Base-by-base conservation (phyloP, 2,888 invertebrate genomes). In the Scaptomyza cyrtandrae region DNA sequence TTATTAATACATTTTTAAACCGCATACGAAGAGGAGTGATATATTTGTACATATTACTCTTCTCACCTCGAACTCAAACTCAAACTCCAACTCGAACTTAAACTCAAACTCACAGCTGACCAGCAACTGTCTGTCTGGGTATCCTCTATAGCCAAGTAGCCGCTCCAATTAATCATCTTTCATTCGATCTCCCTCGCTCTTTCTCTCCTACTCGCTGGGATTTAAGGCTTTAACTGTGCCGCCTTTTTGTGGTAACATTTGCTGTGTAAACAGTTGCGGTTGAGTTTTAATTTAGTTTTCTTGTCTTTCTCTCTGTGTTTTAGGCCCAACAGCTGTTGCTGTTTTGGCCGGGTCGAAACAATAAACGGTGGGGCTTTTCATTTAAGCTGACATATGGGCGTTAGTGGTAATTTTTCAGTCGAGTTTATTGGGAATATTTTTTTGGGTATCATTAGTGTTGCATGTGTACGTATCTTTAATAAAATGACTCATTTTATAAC, bases 201-300 rank as follows among this genome's bases (percentile, higher is more conserved):
- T 33, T 24, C 63, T 14, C 37, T 29, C 2, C 10, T 10, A n/a
- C 37, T 45, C 33, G 63, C 65, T 39, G 85, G 78, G 86, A 80
- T 74, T 81, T 65, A 50, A 48, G 57, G 65, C 73, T 61, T 70
- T 67, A 59, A 54, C 50, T 48, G 29, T 50, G 83, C 79, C 71
- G 78, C 85, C 76, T 57, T 71, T 84, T 84, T 73, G 85, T 72
- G 85, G 87, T 68, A 88, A 88, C 89, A 88, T 85, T 85, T 88
- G 85, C 87, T 85, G 80, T 87, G 87, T 85, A 85, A 88, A 87
- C 89, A 88, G 85, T 85, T 85, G 85, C 83, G 86, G 88, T 79
- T 79, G 75, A 60, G 80, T 83, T 86, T 88, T 76, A 83, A 83
- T 83, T 83, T 87, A 81, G 80, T 86, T 88, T 86, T 79, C 85